Evolutionary conservation across 2,888 invertebrate species (phyloP).

Genomic region (Cynaeus angustus): DNA sequence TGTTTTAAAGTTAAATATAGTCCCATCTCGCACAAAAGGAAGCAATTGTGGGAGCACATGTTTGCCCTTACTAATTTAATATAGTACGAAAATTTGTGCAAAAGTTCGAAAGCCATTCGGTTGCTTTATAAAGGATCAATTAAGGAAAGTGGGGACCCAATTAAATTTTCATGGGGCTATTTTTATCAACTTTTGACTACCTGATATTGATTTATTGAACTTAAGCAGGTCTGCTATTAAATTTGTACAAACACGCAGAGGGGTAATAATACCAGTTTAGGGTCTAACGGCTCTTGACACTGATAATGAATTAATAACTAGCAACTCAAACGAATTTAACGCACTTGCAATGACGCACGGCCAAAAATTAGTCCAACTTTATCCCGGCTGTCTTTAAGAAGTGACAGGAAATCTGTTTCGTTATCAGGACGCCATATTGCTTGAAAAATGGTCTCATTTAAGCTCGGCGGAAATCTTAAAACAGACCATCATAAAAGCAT

Average conservation of each 20-base stretch:
- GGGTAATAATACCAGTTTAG: conserved; percentile 1
- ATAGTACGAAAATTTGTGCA: neutral
- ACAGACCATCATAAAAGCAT: conserved; percentile 27
- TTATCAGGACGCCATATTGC: conserved; percentile 16
- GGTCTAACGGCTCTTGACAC: neutral
- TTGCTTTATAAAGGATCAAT: too few relatives aligned
- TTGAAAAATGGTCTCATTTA: conserved; percentile 21
- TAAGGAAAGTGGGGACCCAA: neutral
- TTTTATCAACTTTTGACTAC: neutral
- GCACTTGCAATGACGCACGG: neutral
- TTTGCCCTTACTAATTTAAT: conserved; percentile 16
- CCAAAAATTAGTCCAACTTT: neutral
- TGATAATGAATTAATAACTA: conserved; percentile 8
- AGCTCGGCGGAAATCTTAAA: conserved; percentile 9
- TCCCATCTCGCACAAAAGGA: conserved; percentile 19
- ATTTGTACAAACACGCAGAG: conserved; percentile 15
- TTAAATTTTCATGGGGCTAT: neutral
- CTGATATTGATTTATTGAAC: conserved; percentile 4
- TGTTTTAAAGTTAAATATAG: conserved; percentile 13
- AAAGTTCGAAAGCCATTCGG: neutral
- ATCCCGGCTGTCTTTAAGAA: neutral
- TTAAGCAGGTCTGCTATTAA: neutral
- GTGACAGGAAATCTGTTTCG: conserved; percentile 12
- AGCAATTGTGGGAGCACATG: conserved; percentile 20
- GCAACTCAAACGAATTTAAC: neutral